These are phyloP conservation scores for Drosophila subsilvestris DNA, from an alignment of 2,888 invertebrate genomes.

Conservation along the genomic window DNA sequence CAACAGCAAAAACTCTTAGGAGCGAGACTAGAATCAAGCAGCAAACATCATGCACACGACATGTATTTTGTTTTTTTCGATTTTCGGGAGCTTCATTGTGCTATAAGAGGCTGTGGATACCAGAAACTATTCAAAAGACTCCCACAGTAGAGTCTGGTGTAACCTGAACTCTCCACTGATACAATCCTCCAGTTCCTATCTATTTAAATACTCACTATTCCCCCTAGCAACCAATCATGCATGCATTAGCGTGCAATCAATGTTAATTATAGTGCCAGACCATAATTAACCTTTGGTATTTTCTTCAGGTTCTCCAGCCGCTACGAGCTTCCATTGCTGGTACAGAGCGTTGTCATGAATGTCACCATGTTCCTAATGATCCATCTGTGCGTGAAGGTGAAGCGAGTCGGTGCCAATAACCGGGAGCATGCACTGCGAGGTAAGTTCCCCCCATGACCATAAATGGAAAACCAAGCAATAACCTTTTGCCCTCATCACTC, in stretches of 20 bases:
- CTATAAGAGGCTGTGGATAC: no score
- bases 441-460: constrained; percentile 83
- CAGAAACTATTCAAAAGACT: no score
- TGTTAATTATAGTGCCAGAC: constrained; percentile 61
- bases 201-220: not conserved
- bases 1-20: not conserved
- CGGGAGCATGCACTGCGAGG: constrained; percentile 92
- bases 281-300: constrained; percentile 32
- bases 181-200: no score
- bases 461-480: constrained; percentile 14
- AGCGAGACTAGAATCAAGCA: no score
- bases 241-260: not conserved
- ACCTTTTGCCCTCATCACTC: not conserved
- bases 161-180: no score
- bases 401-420: constrained; percentile 87
- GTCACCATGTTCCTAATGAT: constrained; percentile 98
- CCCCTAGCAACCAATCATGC: constrained; percentile 1
- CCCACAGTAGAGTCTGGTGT: no score
- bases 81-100: no score
- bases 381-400: constrained; percentile 94
- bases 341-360: constrained; percentile 99
- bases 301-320: constrained; percentile 97
- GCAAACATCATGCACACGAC: not conserved
- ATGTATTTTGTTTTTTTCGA: not conserved
- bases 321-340: constrained; percentile 96